Evolutionary conservation across 2,888 invertebrate genomes (phyloP).

Genomic region (Agapostemon virescens): DNA sequence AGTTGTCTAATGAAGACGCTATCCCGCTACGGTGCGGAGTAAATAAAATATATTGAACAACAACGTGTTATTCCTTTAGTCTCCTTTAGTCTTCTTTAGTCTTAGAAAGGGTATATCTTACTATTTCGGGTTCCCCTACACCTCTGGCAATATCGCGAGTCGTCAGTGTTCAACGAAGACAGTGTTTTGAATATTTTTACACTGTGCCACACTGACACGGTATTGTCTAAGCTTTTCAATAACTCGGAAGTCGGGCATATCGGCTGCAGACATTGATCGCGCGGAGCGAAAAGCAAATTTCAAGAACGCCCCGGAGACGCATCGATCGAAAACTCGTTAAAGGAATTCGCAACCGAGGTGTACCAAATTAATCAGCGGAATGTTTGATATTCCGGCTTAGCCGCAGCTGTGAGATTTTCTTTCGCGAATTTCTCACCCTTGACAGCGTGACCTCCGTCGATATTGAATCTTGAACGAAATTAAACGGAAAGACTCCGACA

Average conservation of each 20-base stretch:
- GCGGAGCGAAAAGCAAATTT: constrained; percentile 48
- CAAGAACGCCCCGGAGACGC: background rate
- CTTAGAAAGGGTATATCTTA: no score
- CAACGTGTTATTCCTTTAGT: no score
- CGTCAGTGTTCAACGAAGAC: no score
- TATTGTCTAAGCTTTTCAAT: constrained; percentile 78
- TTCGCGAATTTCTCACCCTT: background rate
- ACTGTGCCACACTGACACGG: constrained; percentile 56
- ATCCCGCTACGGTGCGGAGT: no score
- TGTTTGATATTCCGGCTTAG: background rate
- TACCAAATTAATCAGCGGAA: constrained; percentile 34
- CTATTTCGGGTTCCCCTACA: no score
- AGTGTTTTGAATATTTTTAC: constrained; percentile 71
- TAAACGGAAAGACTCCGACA: constrained; percentile 5
- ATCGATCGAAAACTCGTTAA: constrained; percentile 45
- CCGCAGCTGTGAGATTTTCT: background rate
- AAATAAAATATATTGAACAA: no score
- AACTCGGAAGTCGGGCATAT: constrained; percentile 73
- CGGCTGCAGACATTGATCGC: constrained; percentile 38
- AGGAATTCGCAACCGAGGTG: constrained; percentile 2
- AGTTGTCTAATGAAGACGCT: no score
- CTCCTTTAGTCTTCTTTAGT: no score
- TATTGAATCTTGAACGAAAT: constrained; percentile 13
- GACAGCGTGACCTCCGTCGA: constrained; percentile 2
- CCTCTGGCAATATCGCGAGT: no score